Percentiles rank a stretch among this genome's conserved stretches.
phyloP scores from a whole-genome alignment of 37 sponge, comb jelly and placozoan genomes.

The Eunapius fragilis region DNA sequence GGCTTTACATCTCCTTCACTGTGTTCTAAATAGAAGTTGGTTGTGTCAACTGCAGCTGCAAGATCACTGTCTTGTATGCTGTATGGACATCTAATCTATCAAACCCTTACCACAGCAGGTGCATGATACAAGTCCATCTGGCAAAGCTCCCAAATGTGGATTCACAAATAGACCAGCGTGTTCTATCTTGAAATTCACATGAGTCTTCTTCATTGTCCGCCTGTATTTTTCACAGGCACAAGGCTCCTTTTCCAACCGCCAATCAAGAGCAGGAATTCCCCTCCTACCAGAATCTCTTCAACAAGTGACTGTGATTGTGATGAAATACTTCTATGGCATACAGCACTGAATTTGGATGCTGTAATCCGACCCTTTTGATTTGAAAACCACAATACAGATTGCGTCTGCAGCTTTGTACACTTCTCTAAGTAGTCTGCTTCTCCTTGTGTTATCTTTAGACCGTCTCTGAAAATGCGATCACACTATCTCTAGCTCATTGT shows the following conservation, averaged over 20 bases:
- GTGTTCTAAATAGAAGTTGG: neutral
- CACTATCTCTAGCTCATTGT: neutral
- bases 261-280: too few species aligned
- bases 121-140: constrained; percentile 33
- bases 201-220: too few species aligned
- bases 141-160: constrained; percentile 40
- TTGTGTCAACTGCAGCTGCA: neutral
- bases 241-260: too few species aligned
- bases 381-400: constrained; percentile 17
- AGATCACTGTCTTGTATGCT: neutral
- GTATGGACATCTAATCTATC: constrained; percentile 53
- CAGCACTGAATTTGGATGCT: constrained; percentile 24
- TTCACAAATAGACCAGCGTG: too few species aligned
- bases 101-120: constrained; percentile 42
- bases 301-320: too few species aligned
- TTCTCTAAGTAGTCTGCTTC: too few species aligned
- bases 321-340: neutral
- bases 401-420: constrained; percentile 2
- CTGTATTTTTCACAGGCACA: too few species aligned
- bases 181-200: too few species aligned
- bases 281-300: too few species aligned
- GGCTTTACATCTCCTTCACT: neutral
- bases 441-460: neutral
- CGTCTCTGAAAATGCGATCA: neutral
- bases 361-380: constrained; percentile 22